Percentiles rank a stretch among this genome's conserved stretches.
Conservation (phyloP, 2,797 vertebrate species). For the Crocidura indochinensis region DNA sequence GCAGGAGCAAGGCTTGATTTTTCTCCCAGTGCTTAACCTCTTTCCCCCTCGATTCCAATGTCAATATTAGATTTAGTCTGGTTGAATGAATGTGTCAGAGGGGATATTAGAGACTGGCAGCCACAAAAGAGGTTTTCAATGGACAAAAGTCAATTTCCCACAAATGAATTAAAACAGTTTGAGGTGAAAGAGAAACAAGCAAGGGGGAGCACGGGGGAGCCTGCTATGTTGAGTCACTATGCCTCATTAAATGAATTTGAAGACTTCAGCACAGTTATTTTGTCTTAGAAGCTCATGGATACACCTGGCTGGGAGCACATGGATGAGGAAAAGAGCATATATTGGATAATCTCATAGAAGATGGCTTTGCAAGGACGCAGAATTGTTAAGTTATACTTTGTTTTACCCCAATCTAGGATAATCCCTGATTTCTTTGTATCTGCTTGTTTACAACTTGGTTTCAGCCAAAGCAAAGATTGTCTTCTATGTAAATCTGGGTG, state of each 20-base stretch:
- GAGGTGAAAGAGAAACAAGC: slow-evolving; percentile 85
- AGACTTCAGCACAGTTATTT: slow-evolving; percentile 49
- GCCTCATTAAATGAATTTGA: slow-evolving; percentile 84
- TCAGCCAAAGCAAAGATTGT: too few relatives aligned
- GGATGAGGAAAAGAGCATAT: neutral
- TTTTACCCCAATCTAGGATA: too few relatives aligned
- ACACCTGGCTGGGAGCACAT: slow-evolving; percentile 23
- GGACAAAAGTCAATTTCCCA: slow-evolving; percentile 90
- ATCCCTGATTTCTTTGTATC: too few relatives aligned
- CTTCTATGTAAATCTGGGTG: too few relatives aligned
- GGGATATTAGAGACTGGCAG: slow-evolving; percentile 90
- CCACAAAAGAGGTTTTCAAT: slow-evolving; percentile 86
- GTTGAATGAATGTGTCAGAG: slow-evolving; percentile 89
- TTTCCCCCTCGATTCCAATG: slow-evolving; percentile 87
- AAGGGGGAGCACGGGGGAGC: slow-evolving; percentile 7
- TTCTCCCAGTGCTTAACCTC: slow-evolving; percentile 87
- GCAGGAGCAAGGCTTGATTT: slow-evolving; percentile 82
- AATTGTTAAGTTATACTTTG: too few relatives aligned
- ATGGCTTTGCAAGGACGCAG: too few relatives aligned
- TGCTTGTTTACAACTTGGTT: too few relatives aligned
- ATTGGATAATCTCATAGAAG: neutral
- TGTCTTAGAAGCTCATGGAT: slow-evolving; percentile 72
- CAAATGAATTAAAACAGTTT: slow-evolving; percentile 87
- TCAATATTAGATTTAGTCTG: slow-evolving; percentile 90
- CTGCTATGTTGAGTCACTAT: slow-evolving; percentile 86